Evolutionary conservation across 64 coral and sea anemone genomes (phyloP).

Genomic region (Dendronephthya gigantea): DNA sequence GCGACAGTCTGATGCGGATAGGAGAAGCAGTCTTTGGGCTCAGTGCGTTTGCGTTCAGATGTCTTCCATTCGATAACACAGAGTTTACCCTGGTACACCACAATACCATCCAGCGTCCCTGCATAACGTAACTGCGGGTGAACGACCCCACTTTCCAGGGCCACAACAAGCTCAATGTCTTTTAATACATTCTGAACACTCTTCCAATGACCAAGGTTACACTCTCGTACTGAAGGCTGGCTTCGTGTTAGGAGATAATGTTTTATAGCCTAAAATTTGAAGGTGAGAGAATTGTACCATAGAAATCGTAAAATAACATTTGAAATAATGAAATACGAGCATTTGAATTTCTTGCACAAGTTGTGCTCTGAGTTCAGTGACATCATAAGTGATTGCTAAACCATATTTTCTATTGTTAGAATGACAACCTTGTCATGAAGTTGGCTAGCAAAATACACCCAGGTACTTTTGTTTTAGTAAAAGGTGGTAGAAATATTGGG

Average conservation of each 20-base stretch:
- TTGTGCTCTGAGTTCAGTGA: too few species aligned
- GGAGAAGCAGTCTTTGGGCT: constrained; percentile 63
- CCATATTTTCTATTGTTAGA: too few species aligned
- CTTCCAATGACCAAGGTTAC: constrained; percentile 52
- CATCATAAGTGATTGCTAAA: too few species aligned
- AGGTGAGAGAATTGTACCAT: too few species aligned
- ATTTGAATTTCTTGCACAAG: too few species aligned
- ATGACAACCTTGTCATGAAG: too few species aligned
- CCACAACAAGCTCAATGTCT: constrained; percentile 50
- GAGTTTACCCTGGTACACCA: constrained; percentile 46
- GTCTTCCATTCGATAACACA: constrained; percentile 94
- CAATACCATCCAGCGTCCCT: constrained; percentile 70
- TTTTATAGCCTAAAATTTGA: constrained; percentile 37
- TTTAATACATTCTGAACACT: constrained; percentile 56
- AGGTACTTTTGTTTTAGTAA: too few species aligned
- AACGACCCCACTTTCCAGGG: constrained; percentile 57
- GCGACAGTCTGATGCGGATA: constrained; percentile 75
- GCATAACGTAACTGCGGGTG: constrained; percentile 65
- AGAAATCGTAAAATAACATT: too few species aligned
- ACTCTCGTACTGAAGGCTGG: constrained; percentile 11
- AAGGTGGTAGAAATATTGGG: too few species aligned
- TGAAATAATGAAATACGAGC: too few species aligned
- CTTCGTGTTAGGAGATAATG: constrained; percentile 18
- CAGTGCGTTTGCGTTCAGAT: constrained; percentile 55
- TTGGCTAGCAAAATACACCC: too few species aligned